Percentiles rank a stretch among this genome's conserved stretches.
Conservation (phyloP, 1,140 invertebrate genomes). For the Eupeodes corollae region DNA sequence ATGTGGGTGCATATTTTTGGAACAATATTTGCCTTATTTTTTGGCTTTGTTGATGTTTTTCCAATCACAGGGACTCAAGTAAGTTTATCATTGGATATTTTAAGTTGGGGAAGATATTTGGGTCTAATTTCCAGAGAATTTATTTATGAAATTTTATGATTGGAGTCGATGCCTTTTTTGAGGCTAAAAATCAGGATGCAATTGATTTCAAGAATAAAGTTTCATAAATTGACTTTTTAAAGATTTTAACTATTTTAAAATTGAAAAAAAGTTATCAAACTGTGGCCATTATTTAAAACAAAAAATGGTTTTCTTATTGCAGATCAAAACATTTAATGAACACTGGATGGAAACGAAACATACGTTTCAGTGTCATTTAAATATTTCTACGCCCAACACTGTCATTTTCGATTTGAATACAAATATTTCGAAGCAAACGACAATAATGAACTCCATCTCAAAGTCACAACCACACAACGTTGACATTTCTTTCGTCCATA, state of each 20-base stretch:
- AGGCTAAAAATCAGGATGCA: too few species aligned
- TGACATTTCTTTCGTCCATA: neutral
- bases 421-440: neutral
- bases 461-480: neutral
- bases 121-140: too few species aligned
- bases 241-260: too few species aligned
- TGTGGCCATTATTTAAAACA: too few species aligned
- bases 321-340: neutral
- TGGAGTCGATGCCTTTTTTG: too few species aligned
- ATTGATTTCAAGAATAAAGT: too few species aligned
- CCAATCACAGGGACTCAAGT: neutral
- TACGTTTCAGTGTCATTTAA: slow-evolving; percentile 2
- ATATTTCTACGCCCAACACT: neutral
- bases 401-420: neutral
- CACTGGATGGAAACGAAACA: neutral
- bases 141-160: neutral
- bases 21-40: neutral
- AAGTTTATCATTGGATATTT: neutral
- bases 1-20: slow-evolving; percentile 2
- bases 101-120: neutral
- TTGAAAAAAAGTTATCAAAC: too few species aligned
- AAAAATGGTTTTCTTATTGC: neutral
- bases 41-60: slow-evolving; percentile 1
- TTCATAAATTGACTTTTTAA: too few species aligned
- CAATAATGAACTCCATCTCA: neutral